Base-by-base conservation (phyloP, 2,888 invertebrate genomes). In the Caenorhabditis uteleia region DNA sequence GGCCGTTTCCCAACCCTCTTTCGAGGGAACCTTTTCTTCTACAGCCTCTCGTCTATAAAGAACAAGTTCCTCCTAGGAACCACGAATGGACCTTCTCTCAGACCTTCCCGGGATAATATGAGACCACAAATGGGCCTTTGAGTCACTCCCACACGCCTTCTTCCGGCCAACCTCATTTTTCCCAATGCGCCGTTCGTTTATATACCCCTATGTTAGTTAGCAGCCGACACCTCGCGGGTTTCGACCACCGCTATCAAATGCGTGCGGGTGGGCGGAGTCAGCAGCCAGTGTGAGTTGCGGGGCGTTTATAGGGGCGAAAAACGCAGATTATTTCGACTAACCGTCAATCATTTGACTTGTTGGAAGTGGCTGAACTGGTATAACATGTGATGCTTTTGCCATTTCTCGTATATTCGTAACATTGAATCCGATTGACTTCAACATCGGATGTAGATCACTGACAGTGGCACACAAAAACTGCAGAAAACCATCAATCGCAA, bases 91-190 rank as follows among this genome's bases (percentile, higher is more conserved):
- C 74, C 58, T 68, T 57, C 49, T 74, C 74, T 74, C 74, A 74
- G 74, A 74, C 74, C 74, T 74, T 74, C 74, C 74, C 71, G 74
- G 71, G 71, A 68, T 56, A 18, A n/a, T 40, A 45, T 50, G 45
- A 69, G 70, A 53, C 38, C 56, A 68, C 34, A 6, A 38, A 12
- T 12, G 46, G 49, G 49, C 64, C 74, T 72, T 68, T 70, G 71
- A 38, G 74, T 74, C 40, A 47, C 54, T 48, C 61, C 53, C 59
- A 56, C 39, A 38, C 59, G 59, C 51, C 59, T 57, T 65, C 65
- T 65, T 59, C 34, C 65, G 59, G 64, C 64, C 64, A 64, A 64
- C 64, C 58, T 44, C 23, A 2, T 8, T 6, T 18, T 10, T 12
- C 12, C 4, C 4, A 2, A 29, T 8, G 18, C 8, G 12, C 14